These are phyloP conservation scores for Drosophila pandora DNA, from an alignment of 1,140 invertebrate species.

Conservation along the genomic window DNA sequence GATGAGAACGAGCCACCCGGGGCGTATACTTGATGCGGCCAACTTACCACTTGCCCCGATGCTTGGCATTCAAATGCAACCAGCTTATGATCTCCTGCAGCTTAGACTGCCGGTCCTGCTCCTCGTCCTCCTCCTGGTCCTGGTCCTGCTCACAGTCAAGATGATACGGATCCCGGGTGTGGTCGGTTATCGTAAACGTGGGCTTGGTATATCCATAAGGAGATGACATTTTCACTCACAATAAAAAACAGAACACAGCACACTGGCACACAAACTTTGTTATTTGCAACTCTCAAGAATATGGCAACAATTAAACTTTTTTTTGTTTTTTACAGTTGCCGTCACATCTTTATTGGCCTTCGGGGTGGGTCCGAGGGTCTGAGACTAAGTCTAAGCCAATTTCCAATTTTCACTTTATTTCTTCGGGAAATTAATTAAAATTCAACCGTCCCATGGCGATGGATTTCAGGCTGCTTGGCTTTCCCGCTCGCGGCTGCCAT, in stretches of 20 bases:
- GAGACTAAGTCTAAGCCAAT: slow-evolving; percentile 32
- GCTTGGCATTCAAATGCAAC: slow-evolving; percentile 63
- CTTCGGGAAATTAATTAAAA: slow-evolving; percentile 63
- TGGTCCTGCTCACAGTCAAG: slow-evolving; percentile 29
- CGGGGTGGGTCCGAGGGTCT: neutral
- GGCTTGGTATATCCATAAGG: slow-evolving; percentile 62
- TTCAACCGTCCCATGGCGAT: slow-evolving; percentile 25
- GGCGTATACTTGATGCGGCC: slow-evolving; percentile 46
- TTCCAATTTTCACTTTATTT: slow-evolving; percentile 43
- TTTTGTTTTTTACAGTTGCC: slow-evolving; percentile 1
- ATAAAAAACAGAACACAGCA: slow-evolving; percentile 2
- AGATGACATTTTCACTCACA: slow-evolving; percentile 46
- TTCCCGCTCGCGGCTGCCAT: slow-evolving; percentile 53
- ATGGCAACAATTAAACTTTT: neutral
- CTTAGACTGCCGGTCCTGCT: slow-evolving; percentile 63
- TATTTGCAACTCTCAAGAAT: slow-evolving; percentile 4
- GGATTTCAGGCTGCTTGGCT: slow-evolving; percentile 37
- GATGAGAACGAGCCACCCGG: slow-evolving; percentile 4
- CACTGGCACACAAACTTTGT: slow-evolving; percentile 1
- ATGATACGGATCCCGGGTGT: slow-evolving; percentile 64
- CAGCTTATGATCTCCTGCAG: slow-evolving; percentile 68
- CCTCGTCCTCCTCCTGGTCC: slow-evolving; percentile 54
- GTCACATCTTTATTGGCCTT: slow-evolving; percentile 20
- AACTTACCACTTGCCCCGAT: slow-evolving; percentile 57
- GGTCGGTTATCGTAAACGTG: slow-evolving; percentile 72